Evolutionary conservation across 2,888 invertebrate genomes (phyloP).

Genomic region (Coenonympha arcania): DNA sequence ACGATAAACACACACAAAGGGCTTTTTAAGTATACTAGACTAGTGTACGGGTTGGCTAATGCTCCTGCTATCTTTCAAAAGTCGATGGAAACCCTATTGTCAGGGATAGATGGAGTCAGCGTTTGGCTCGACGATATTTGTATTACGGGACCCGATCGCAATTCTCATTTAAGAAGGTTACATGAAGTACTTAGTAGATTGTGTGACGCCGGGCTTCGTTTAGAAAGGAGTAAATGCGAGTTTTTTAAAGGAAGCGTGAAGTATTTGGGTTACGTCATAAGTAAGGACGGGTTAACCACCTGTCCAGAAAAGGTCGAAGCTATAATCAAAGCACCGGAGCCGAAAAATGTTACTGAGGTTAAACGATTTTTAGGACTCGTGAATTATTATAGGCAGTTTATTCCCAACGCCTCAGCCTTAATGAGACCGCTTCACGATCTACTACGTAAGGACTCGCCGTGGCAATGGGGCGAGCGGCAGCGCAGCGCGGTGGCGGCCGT

Average conservation of each 20-base stretch:
- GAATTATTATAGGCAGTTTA: slow-evolving; percentile 32
- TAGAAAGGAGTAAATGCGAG: slow-evolving; percentile 23
- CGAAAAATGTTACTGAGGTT: slow-evolving; percentile 25
- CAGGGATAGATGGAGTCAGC: slow-evolving; percentile 26
- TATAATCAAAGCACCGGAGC: slow-evolving; percentile 27
- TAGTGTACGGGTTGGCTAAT: slow-evolving; percentile 28
- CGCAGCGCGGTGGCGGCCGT: slow-evolving; percentile 2
- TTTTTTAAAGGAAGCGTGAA: slow-evolving; percentile 23
- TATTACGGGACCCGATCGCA: slow-evolving; percentile 19
- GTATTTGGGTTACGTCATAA: slow-evolving; percentile 27
- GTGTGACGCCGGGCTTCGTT: slow-evolving; percentile 17
- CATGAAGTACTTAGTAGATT: slow-evolving; percentile 4
- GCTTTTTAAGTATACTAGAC: slow-evolving; percentile 26
- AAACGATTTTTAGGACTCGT: slow-evolving; percentile 31
- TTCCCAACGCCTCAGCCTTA: slow-evolving; percentile 29
- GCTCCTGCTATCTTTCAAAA: slow-evolving; percentile 28
- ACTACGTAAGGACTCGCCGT: slow-evolving; percentile 5
- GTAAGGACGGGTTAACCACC: slow-evolving; percentile 20
- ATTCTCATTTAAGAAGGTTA: background rate
- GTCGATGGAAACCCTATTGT: slow-evolving; percentile 26
- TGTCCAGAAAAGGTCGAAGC: slow-evolving; percentile 28
- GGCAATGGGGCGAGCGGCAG: slow-evolving; percentile 19
- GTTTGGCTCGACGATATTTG: slow-evolving; percentile 26
- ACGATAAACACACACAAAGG: slow-evolving; percentile 27
- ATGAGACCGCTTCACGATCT: slow-evolving; percentile 27